Conservation (phyloP, 2,113 vertebrate species). For the Microtus ochrogaster region DNA sequence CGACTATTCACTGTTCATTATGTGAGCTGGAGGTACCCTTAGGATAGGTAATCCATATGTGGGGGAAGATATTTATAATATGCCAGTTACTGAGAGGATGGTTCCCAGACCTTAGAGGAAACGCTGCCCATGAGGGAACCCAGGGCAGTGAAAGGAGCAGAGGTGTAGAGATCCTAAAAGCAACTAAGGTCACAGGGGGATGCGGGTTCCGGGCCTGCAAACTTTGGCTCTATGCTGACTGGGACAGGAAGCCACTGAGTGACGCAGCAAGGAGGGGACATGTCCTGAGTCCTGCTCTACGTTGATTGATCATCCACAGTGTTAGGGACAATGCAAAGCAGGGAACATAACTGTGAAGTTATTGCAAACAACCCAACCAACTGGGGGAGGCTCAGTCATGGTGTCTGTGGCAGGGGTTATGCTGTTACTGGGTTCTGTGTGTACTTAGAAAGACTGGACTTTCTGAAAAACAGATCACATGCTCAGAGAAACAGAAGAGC, state of each 20-base stretch:
- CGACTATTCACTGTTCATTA: not conserved
- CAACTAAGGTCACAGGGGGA: not conserved
- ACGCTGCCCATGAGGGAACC: not conserved
- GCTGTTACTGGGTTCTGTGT: not conserved
- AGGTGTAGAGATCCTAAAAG: accelerated
- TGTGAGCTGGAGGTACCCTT: not conserved
- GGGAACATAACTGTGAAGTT: not conserved
- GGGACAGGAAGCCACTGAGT: not conserved
- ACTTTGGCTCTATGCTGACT: not conserved
- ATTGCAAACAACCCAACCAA: too few species aligned
- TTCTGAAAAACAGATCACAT: not conserved
- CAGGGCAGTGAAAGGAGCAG: too few species aligned
- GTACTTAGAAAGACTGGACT: not conserved
- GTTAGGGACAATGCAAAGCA: too few species aligned
- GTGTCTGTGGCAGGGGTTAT: accelerated
- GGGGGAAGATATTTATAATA: too few species aligned
- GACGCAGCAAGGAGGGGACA: accelerated
- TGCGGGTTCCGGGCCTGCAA: too few species aligned
- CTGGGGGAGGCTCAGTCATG: too few species aligned
- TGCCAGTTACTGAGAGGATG: accelerated
- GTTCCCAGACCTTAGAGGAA: not conserved
- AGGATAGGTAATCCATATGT: not conserved
- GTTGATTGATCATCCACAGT: not conserved
- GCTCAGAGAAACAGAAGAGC: not conserved
- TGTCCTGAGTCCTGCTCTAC: not conserved